Base-by-base conservation (phyloP, 2,888 invertebrate species). In the Drosophila stalkeri region DNA sequence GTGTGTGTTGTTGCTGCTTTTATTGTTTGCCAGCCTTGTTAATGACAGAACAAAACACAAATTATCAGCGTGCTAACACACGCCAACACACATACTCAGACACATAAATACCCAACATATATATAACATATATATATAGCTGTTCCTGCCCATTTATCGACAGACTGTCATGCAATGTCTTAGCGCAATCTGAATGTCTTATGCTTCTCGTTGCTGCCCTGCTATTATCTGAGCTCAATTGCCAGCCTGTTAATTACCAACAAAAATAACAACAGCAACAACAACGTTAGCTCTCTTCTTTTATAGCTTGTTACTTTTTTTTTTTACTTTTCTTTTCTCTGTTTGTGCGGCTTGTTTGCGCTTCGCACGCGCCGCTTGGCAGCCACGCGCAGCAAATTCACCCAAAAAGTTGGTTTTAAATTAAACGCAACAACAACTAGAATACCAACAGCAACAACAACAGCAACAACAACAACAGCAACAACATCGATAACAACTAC, bases 351-450 rank as follows among this genome's bases (percentile, higher is more conserved):
- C 61, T 65, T 75, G 70, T 79, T 82, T 80, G 82, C 60, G 64
- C 63, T 75, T 69, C 68, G 88, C 85, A 88, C 86, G 86, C 86
- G 83, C 81, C 83, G 86, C 70, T 85, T 76, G 77, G 73, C 88
- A 76, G 84, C 80, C 84, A 85, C 84, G 88, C 84, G 84, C 72
- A 86, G 67, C 83, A 81, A 85, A 86, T 86, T 83, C 78, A 69
- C 75, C 75, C 56, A 75, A 65, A 62, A 81, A 66, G 55, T 73
- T 62, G 65, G 84, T 79, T 81, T 81, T 72, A 83, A 86, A 80
- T 85, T 76, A 80, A 85, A 59, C 80, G 71, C 67, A 68, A 64
- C 55, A 54, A 61, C 49, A 57, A 7, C 62, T 51, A 12, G 33
- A 51, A 33, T 7, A n/a, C 20, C 54, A 33, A n/a, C 61, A 66